Base-by-base conservation (phyloP, 2,113 vertebrate species). In the Siniperca knerii region DNA sequence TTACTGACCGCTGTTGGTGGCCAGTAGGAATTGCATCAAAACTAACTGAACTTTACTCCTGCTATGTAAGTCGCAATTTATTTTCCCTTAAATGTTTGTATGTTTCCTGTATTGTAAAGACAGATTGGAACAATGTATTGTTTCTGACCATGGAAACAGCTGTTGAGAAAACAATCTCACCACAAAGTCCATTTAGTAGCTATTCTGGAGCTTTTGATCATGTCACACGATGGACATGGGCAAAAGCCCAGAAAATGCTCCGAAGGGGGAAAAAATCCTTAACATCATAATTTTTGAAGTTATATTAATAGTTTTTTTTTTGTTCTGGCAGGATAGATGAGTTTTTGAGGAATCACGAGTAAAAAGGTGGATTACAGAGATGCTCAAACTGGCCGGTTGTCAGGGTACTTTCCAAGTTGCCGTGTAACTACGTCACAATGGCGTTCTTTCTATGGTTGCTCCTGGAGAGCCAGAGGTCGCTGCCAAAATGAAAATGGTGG, bases 1-100 rank as follows among this genome's bases (percentile, higher is more conserved):
- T 79, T 71, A 40, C 77, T 71, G 66, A 25, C 42, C 42, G 29
- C 55, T 61, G 44, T 40, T 62, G 67, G 23, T 40, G 23, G 35
- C 44, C 9, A 25, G 8, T 8, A 23, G 9, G 67, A 79, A 62
- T 12, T n/a, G 2, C 55, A 60, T 69, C 40, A 42, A 64, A 10
- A 20, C 11, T 3, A 35, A 16, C 25, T 25, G 2, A 58, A 72
- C 70, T 42, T 25, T 40, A 13, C 8, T 64, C 3, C 62, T 37
- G 57, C 33, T 20, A 7, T 20, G 18, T 16, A 37, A 64, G 61
- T 64, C 61, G 6, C 16, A 52, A 50, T 0, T 6, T 52, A 2
- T 52, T 52, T 52, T 20, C 50, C 6, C 52, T 55, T 55, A 23
- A 3, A 55, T 23, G 52, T 29, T 29, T 29, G 29, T 29, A 29